Percentiles rank a stretch among this genome's conserved stretches.
Conservation (phyloP, 1,140 invertebrate species). For the Scaptomyza hsui region DNA sequence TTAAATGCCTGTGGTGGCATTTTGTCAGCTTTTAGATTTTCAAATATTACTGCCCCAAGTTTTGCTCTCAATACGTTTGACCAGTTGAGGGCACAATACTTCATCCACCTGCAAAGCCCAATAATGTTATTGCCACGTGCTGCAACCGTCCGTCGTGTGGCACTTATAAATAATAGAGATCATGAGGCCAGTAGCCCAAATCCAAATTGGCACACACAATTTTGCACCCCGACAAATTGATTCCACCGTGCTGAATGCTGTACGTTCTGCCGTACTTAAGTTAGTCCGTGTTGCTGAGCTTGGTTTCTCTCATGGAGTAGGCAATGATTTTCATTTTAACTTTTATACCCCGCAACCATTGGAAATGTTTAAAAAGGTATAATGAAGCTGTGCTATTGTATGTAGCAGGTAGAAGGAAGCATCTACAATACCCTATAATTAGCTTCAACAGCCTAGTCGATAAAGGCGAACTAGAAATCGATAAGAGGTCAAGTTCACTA, state of each 20-base stretch:
- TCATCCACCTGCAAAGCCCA: background rate
- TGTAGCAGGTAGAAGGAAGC: no score
- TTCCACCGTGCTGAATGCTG: constrained; percentile 10
- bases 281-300: constrained; percentile 16
- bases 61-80: constrained; percentile 52
- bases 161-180: constrained; percentile 69
- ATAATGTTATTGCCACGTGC: constrained; percentile 36
- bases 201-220: constrained; percentile 42
- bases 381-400: no score
- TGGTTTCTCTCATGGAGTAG: constrained; percentile 29
- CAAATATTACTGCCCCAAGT: constrained; percentile 16
- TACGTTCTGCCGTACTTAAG: constrained; percentile 24
- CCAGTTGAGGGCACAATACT: background rate
- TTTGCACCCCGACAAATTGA: constrained; percentile 36
- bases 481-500: no score
- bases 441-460: no score
- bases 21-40: constrained; percentile 5
- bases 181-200: constrained; percentile 33
- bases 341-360: constrained; percentile 11
- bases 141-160: constrained; percentile 56
- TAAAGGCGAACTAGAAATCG: no score
- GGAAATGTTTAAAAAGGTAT: no score
- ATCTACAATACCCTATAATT: no score
- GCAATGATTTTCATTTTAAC: constrained; percentile 55
- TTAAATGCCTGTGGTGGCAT: background rate